These are phyloP conservation scores for Drosophila kikkawai DNA, from an alignment of 1,140 invertebrate species.

Conservation along the genomic window DNA sequence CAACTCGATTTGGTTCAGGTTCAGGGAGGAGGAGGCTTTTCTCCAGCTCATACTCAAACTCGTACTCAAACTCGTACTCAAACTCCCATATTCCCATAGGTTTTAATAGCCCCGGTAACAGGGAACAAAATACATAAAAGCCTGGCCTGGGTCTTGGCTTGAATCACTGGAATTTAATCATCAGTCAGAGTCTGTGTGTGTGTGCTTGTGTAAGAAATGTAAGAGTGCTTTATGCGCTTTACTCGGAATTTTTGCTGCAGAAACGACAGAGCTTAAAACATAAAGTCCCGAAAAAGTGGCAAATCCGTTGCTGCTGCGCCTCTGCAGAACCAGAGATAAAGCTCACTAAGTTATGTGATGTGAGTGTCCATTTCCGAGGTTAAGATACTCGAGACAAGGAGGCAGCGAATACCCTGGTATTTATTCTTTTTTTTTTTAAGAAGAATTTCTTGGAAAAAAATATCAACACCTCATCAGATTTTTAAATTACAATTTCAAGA, in stretches of 20 bases:
- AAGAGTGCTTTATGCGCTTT: constrained; percentile 56
- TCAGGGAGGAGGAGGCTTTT: not conserved
- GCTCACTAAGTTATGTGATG: constrained; percentile 23
- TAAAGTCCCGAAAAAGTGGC: constrained; percentile 32
- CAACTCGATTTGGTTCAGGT: constrained; percentile 20
- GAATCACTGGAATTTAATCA: constrained; percentile 78
- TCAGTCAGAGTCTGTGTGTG: constrained; percentile 26
- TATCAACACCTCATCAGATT: not conserved
- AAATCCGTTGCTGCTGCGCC: constrained; percentile 25
- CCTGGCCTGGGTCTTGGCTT: constrained; percentile 7
- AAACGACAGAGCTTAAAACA: constrained; percentile 35
- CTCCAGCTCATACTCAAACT: not conserved
- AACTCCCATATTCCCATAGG: not conserved
- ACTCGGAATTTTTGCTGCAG: constrained; percentile 57
- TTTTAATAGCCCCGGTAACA: constrained; percentile 23
- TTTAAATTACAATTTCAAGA: not conserved
- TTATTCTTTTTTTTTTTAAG: not conserved
- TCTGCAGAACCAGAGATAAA: constrained; percentile 25
- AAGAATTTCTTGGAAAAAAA: not conserved
- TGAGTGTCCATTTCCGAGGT: constrained; percentile 14
- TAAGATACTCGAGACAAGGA: not conserved
- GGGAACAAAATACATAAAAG: not conserved
- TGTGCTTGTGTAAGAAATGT: constrained; percentile 6
- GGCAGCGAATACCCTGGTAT: not conserved
- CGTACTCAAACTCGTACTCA: not conserved